Base-by-base conservation (phyloP, 1,140 invertebrate species). In the Zaprionus nigranus region DNA sequence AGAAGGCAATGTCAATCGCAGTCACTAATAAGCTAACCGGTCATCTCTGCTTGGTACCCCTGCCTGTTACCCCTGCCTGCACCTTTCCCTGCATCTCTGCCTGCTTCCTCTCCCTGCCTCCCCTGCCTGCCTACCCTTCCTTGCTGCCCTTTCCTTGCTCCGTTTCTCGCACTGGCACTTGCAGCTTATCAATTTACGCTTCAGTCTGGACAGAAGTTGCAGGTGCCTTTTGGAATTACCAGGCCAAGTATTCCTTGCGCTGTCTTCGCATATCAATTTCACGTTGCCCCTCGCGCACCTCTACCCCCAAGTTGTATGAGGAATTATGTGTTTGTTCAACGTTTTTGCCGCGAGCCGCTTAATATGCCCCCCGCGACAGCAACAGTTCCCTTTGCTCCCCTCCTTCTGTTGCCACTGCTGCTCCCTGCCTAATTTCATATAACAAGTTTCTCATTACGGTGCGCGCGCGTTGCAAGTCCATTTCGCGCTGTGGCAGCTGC, bases 111-210 rank as follows among this genome's bases (percentile, higher is more conserved):
- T 43, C 15, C 15, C 53, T 28, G 1, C n/a, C n/a, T n/a, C n/a
- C n/a, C n/a, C n/a, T n/a, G n/a, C 2, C 38, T 34, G 30, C 30
- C 6, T 34, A 1, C 40, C 40, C n/a, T 17, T 5, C 2, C 53
- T 24, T 28, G 59, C 9, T 40, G 28, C 24, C 26, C 54, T 58
- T 63, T 36, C 26, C 22, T 28, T 30, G 24, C n/a, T 12, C 60
- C 40, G 26, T 6, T 60, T 26, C 26, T 5, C 54, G 38, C 65
- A 61, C 60, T 66, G 40, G n/a, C 40, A 46, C 40, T 73, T 66
- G 68, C 78, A 83, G 85, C 85, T 90, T 90, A 88, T 88, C 85
- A 88, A 88, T 88, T 90, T 90, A 77, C 85, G 81, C 85, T 86
- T 86, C 71, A 70, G 66, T 49, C 79, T 62, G 46, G 51, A 64